Evolutionary conservation across 2,888 invertebrate genomes (phyloP), one percentile per base, ranked within the genome.

Genomic region (Brenthis hecate): DNA sequence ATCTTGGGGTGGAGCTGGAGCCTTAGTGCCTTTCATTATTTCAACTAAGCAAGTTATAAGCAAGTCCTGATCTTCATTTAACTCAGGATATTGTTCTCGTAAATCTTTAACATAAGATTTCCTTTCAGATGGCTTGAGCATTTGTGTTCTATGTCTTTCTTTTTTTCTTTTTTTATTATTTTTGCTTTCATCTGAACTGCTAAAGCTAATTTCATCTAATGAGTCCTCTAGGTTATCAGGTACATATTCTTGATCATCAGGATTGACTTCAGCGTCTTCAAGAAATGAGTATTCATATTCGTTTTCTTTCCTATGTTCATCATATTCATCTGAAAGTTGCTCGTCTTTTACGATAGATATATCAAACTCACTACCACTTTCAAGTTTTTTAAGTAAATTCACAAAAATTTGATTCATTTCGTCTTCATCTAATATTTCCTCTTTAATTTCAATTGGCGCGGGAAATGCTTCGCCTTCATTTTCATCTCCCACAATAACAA

Each of bases 71-170:
- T 89, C 77, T 0, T 80, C 72, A n/a, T 71, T 75, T 57, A 91
- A 71, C 48, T 88, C 85, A 0, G 84, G 85, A 69, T 85, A 82
- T 32, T 80, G 68, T 19, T 83, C 75, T 23, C 78, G 77, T 8
- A 91, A 72, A 61, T 88, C 81, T 1, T 80, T 76, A 3, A 91
- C 83, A 79, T 85, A 87, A 2, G 88, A 89, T 56, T 58, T 65
- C 36, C 61, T 74, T 53, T 72, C 65, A 14, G 60, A 58, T 54
- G 60, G 50, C 43, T 65, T 60, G 23, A 66, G 65, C 70, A 73
- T 57, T 69, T 68, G 69, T 54, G 51, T 62, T 57, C 68, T 65
- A 50, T 68, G 68, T 14, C 13, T 48, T 11, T 67, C 60, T 32
- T 55, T 67, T 55, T 13, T 57, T 51, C 55, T 16, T 16, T 19